Evolutionary conservation across 2,797 vertebrate species (phyloP), one percentile per base, ranked within the genome.

Genomic region (Lithobates sylvaticus): DNA sequence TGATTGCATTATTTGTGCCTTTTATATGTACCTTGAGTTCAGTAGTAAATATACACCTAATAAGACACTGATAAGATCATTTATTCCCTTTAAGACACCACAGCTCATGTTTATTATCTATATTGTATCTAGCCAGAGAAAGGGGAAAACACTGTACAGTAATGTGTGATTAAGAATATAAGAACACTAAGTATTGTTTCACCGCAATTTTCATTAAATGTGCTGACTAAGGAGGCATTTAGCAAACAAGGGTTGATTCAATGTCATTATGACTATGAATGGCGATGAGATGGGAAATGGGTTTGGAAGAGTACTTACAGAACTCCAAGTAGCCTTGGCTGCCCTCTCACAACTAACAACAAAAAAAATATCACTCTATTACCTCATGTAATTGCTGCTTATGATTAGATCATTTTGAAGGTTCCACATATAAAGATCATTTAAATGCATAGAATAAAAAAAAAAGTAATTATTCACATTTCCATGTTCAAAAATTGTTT

Each of bases 181-280:
- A 72, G 26, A 34, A 47, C 34, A 36, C 34, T 61, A 12, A 61
- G 47, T 64, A 54, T 78, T 84, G 67, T 72, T 78, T 64, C 76
- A 29, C 10, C 29, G 34, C 26, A 72, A 44, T 78, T 78, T 78
- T 65, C 54, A 72, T 78, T 73, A 85, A 71, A 8, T 32, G 21
- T 18, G 23, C 32, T 64, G 26, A 74, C 36, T 78, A 73, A 73
- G 65, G 23, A 65, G 84, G 15, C 50, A 39, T 36, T 72, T 65
- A 34, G 39, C 12, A 73, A 34, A 72, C 27, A 61, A 69, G 54
- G 23, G 29, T 64, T 71, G 18, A 78, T 72, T 85, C 36, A 61
- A 58, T 61, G 76, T 61, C 44, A 77, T 84, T 84, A 83, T 54
- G 42, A 68, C 26, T 27, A 67, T 69, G 65, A 29, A 44, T 34